These are phyloP conservation scores for Epinephelus moara DNA, from an alignment of 2,113 vertebrate species.

Conservation along the genomic window DNA sequence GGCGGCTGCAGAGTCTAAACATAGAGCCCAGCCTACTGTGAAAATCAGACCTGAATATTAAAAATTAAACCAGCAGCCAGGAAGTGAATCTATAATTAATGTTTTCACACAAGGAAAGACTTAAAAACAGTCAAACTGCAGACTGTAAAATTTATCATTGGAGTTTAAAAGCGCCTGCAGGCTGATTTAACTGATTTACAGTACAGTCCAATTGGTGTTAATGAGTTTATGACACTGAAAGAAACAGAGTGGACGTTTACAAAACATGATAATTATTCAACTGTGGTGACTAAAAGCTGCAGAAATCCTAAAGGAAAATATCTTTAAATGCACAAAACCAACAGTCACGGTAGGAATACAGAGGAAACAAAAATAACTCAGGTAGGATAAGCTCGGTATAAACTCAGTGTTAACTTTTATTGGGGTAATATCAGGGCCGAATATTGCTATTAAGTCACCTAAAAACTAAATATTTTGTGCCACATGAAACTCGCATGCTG, in stretches of 20 bases:
- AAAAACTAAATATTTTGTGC: no score
- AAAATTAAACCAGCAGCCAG: conserved; percentile 17
- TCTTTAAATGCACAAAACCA: background rate
- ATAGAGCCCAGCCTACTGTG: background rate
- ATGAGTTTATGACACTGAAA: background rate
- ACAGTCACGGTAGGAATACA: background rate
- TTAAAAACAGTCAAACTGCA: background rate
- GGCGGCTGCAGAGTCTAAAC: conserved; percentile 1
- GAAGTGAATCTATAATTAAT: conserved; percentile 18
- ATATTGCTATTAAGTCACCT: background rate
- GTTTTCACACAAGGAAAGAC: background rate
- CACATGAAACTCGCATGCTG: no score
- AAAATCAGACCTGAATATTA: conserved; percentile 1
- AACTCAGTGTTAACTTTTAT: background rate
- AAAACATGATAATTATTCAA: background rate
- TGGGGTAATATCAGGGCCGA: background rate
- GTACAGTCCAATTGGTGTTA: background rate
- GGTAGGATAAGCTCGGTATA: background rate
- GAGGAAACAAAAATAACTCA: background rate
- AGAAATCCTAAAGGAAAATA: background rate
- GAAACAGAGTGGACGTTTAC: background rate
- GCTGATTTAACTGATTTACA: background rate
- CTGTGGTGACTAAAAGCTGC: background rate
- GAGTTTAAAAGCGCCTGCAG: background rate
- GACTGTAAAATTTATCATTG: background rate